phyloP scores from a whole-genome alignment of 1,140 invertebrate species.

The Temnothorax longispinosus region DNA sequence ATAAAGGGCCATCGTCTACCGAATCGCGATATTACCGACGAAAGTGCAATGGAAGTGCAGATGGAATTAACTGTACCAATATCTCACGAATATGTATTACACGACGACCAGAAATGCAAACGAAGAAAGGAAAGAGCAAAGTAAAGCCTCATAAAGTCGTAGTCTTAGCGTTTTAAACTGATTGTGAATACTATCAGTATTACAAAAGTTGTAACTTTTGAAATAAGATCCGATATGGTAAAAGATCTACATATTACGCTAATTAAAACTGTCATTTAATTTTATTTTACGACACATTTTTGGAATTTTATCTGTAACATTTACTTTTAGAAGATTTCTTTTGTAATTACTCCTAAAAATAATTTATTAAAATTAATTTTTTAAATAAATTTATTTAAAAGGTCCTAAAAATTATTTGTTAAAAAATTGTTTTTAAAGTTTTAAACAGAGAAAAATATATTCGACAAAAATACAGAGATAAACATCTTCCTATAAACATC shows the following conservation, averaged over 20 bases:
- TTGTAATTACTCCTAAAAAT: neutral
- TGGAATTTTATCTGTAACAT: neutral
- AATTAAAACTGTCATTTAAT: neutral
- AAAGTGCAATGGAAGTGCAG: neutral
- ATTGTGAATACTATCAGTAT: too few relatives aligned
- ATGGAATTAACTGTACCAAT: neutral
- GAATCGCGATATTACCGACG: conserved; percentile 23
- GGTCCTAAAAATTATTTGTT: too few relatives aligned
- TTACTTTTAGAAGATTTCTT: neutral
- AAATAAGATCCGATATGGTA: neutral
- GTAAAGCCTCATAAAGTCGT: neutral
- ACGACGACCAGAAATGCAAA: neutral
- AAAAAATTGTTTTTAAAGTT: neutral
- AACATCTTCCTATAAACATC: neutral
- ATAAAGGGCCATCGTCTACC: conserved; percentile 2
- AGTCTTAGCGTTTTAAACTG: too few relatives aligned
- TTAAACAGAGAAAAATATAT: neutral
- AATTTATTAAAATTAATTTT: neutral
- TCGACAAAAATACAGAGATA: neutral
- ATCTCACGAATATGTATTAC: neutral
- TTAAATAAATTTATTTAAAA: too few relatives aligned
- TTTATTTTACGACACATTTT: neutral
- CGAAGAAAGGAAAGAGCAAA: neutral
- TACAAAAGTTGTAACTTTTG: neutral
- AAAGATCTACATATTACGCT: neutral